Base-by-base conservation (phyloP, 2,113 vertebrate species). In the Tetraodon nigroviridis region DNA sequence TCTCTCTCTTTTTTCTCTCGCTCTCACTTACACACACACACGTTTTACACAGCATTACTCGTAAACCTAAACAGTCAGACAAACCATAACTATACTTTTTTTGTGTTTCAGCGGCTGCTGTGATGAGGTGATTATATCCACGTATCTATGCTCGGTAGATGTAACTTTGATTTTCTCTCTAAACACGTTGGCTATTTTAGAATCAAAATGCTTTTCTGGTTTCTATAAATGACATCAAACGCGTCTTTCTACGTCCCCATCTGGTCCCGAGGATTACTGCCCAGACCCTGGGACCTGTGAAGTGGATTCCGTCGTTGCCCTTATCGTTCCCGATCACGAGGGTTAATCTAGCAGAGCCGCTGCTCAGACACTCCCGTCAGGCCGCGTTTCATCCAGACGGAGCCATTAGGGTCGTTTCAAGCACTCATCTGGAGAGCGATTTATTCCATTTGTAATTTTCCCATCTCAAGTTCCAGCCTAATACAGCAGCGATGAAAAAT, bases 271-370 rank as follows among this genome's bases (percentile, higher is more conserved):
- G 58, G 68, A 62, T 78, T 53, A 74, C 46, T 0, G 61, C 44
- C 45, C 42, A 32, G 52, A 69, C 73, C 64, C 22, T 5, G 46
- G 18, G 64, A 75, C 58, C 10, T 5, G 18, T 41, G 20, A 1
- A 0, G 20, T 11, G 37, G 48, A 59, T 45, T 29, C 53, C 49
- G n/a, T 18, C 4, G 21, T 61, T 37, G 8, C 57, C 64, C 52
- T 72, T 52, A 40, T 18, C 58, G 14, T 53, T 64, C 72, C 53
- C 79, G 63, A 67, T 54, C 20, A 0, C 49, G 61, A 74, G 73
- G 55, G 75, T 83, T 84, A 79, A 83, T 83, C 75, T 58, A 58
- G n/a, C 24, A n/a, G 58, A 61, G 49, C 69, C 53, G 29, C 47
- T 27, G 64, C 62, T 61, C 68, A 56, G 50, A 52, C 53, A 37